Conservation (phyloP, 2,888 invertebrate species). For the Colletes collaris region DNA sequence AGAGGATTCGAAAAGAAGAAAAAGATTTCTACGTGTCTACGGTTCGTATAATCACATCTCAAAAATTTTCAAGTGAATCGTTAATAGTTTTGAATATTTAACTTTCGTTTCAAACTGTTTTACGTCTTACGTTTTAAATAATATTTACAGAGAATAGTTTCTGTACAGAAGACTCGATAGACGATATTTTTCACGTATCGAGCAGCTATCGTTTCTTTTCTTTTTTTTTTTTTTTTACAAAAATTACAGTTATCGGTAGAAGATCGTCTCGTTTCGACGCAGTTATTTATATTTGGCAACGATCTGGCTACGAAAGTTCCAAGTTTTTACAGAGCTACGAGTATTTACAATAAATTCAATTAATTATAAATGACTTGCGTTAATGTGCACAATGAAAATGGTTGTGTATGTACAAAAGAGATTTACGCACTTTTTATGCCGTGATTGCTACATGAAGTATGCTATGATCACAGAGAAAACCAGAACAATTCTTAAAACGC, state of each 20-base stretch:
- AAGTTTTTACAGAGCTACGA: slow-evolving; percentile 8
- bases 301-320: slow-evolving; percentile 25
- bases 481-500: slow-evolving; percentile 61
- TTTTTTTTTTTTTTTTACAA: slow-evolving; percentile 43
- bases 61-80: slow-evolving; percentile 16
- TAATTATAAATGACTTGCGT: slow-evolving; percentile 14
- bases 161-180: slow-evolving; percentile 43
- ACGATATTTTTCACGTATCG: not conserved
- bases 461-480: slow-evolving; percentile 66
- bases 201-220: not conserved
- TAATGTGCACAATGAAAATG: slow-evolving; percentile 33
- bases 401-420: slow-evolving; percentile 59
- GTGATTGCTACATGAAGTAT: slow-evolving; percentile 54
- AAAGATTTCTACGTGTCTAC: slow-evolving; percentile 36
- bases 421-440: slow-evolving; percentile 30
- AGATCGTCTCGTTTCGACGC: slow-evolving; percentile 9
- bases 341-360: slow-evolving; percentile 47
- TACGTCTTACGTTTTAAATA: not conserved
- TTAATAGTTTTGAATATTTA: slow-evolving; percentile 15
- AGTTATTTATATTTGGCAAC: slow-evolving; percentile 53
- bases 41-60: slow-evolving; percentile 9
- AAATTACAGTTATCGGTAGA: slow-evolving; percentile 44
- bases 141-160: slow-evolving; percentile 49
- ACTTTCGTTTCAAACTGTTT: not conserved
- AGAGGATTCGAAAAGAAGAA: slow-evolving; percentile 55